phyloP scores from a whole-genome alignment of 1,140 invertebrate species.

The Rhopalosiphum padi region DNA sequence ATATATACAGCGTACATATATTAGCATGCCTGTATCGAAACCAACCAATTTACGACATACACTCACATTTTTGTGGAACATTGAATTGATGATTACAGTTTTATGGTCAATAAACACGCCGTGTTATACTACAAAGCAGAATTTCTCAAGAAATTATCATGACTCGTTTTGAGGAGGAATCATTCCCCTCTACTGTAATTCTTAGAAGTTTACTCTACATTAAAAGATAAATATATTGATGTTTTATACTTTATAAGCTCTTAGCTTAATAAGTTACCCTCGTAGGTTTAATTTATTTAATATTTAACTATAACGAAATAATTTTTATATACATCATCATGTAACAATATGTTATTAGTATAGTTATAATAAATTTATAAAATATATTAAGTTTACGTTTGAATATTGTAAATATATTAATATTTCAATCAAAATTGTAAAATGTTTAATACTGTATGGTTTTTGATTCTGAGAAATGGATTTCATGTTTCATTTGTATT shows the following conservation, averaged over 20 bases:
- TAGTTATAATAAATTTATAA: background rate
- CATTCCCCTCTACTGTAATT: background rate
- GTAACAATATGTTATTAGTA: background rate
- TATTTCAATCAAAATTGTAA: background rate
- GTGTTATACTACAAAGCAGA: background rate
- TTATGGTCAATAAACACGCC: constrained; percentile 13
- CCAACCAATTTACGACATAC: background rate
- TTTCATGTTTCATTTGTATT: background rate
- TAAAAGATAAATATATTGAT: background rate
- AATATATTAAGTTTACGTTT: background rate
- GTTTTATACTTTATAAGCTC: background rate
- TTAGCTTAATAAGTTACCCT: background rate
- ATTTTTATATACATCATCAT: background rate
- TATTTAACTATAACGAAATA: background rate
- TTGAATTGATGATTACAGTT: background rate
- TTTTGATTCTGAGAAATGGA: background rate
- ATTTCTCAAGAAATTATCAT: background rate
- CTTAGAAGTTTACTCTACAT: background rate
- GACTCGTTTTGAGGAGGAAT: background rate
- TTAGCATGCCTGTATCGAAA: background rate
- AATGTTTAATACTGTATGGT: background rate
- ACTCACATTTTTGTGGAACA: constrained; percentile 2
- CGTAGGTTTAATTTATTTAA: background rate
- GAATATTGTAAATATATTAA: background rate
- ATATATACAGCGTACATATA: background rate